Evolutionary conservation across 2,797 vertebrate genomes (phyloP).

Genomic region (Garrulus glandarius): DNA sequence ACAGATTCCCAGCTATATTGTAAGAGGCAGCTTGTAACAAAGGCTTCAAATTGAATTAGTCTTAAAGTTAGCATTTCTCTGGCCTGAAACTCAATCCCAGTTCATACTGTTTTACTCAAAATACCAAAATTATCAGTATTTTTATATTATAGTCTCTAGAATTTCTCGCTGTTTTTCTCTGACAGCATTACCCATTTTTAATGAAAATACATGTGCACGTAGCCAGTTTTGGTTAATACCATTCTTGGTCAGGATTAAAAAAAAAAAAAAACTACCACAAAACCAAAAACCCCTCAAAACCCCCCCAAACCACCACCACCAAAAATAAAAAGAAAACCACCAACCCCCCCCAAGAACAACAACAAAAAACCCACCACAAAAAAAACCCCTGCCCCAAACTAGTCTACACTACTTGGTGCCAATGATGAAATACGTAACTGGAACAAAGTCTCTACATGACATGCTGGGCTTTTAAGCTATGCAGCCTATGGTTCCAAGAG

Average conservation of each 20-base stretch:
- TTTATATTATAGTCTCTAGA: neutral
- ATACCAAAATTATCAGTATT: neutral
- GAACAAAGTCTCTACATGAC: neutral
- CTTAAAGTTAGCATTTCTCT: slow-evolving; percentile 17
- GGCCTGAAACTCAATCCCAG: neutral
- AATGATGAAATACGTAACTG: neutral
- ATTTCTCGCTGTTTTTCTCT: neutral
- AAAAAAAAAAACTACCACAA: neutral
- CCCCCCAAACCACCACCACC: rapidly evolving
- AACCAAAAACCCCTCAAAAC: neutral
- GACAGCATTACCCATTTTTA: neutral
- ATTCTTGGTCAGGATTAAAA: neutral
- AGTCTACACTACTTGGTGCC: neutral
- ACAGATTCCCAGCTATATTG: neutral
- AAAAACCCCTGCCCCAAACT: neutral
- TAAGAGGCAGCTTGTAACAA: neutral
- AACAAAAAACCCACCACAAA: neutral
- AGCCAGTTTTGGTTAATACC: neutral
- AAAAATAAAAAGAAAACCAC: neutral
- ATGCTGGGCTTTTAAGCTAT: neutral
- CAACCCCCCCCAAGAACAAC: rapidly evolving
- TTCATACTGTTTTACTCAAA: neutral
- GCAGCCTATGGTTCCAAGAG: neutral
- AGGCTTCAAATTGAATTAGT: neutral
- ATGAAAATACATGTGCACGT: neutral